phyloP scores from a whole-genome alignment of 2,113 vertebrate genomes.

The Ailurus styani region DNA sequence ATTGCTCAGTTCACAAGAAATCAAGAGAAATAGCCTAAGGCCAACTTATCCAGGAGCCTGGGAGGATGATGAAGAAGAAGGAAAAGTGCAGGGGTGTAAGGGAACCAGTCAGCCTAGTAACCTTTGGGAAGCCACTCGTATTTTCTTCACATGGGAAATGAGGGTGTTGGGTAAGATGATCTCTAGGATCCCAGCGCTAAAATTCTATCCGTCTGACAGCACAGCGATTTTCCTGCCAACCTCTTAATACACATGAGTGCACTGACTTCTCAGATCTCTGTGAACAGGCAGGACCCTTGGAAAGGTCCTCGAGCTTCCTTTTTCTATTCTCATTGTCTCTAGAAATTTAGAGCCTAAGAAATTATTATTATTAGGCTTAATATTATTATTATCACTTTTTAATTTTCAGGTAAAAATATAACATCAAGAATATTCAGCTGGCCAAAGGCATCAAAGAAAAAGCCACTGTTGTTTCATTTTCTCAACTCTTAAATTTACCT shows the following conservation, averaged over 20 bases:
- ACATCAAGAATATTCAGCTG: not conserved
- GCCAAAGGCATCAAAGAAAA: not conserved
- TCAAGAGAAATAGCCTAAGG: not conserved
- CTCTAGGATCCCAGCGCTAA: too few species aligned
- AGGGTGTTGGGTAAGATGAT: not conserved
- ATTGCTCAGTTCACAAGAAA: not conserved
- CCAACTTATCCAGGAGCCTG: not conserved
- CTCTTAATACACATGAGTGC: rapidly evolving
- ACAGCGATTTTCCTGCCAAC: not conserved
- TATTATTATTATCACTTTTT: not conserved
- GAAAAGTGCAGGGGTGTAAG: not conserved
- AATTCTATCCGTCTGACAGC: not conserved
- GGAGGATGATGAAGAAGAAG: not conserved
- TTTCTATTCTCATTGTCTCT: not conserved
- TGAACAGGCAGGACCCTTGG: too few species aligned
- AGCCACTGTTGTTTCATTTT: not conserved
- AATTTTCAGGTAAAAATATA: not conserved
- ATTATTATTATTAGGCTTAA: not conserved
- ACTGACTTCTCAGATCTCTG: not conserved
- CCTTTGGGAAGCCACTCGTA: not conserved
- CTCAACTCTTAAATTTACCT: not conserved
- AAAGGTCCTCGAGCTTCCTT: not conserved
- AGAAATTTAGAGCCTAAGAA: not conserved
- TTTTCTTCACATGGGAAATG: not conserved
- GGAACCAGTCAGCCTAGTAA: not conserved